These are phyloP conservation scores for Apantesis nais DNA, from an alignment of 2,888 invertebrate species.

Conservation along the genomic window DNA sequence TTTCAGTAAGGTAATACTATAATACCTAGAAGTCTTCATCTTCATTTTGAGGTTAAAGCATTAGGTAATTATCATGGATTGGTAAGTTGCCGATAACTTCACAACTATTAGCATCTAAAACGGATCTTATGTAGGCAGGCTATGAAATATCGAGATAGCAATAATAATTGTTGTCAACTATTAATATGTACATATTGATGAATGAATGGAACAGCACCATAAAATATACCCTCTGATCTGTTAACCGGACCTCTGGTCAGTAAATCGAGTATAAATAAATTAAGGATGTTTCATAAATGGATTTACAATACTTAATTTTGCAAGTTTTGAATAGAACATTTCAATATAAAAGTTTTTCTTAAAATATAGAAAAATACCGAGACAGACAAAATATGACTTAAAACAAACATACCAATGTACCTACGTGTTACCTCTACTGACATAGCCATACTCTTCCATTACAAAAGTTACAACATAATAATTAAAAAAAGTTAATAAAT, in stretches of 20 bases:
- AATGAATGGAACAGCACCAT: slow-evolving; percentile 10
- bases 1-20: neutral
- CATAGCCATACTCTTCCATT: too few relatives aligned
- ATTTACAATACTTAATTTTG: neutral
- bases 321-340: neutral
- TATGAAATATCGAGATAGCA: slow-evolving; percentile 1
- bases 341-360: neutral
- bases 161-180: slow-evolving; percentile 2
- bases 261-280: slow-evolving; percentile 20
- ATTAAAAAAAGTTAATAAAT: too few relatives aligned
- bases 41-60: neutral
- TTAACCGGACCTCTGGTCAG: slow-evolving; percentile 20
- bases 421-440: too few relatives aligned
- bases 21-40: neutral
- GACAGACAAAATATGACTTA: too few relatives aligned
- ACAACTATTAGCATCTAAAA: neutral
- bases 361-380: too few relatives aligned
- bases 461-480: too few relatives aligned
- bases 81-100: neutral
- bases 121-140: neutral
- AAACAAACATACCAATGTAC: too few relatives aligned
- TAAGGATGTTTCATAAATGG: neutral
- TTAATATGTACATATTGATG: slow-evolving; percentile 17
- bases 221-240: slow-evolving; percentile 20
- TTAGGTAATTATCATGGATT: too few relatives aligned